phyloP scores from a whole-genome alignment of 2,888 invertebrate genomes.

The Dexiosoma caninum region DNA sequence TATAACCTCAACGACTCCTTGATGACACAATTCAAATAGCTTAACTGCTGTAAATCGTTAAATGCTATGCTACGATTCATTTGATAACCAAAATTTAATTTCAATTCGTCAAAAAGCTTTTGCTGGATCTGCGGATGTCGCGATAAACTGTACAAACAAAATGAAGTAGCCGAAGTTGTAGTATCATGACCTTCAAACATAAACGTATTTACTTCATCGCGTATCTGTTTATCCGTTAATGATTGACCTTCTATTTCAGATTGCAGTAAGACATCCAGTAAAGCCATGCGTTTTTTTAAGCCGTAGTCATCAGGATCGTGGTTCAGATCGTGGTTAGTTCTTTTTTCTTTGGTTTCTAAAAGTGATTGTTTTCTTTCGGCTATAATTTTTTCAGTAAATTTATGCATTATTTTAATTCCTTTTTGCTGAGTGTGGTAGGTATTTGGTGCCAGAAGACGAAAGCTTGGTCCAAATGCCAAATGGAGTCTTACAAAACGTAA shows the following conservation, averaged over 20 bases:
- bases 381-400: conserved; percentile 63
- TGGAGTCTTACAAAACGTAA: conserved; percentile 59
- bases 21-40: conserved; percentile 81
- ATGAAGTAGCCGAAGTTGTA: conserved; percentile 74
- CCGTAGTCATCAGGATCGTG: conserved; percentile 71
- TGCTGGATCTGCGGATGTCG: conserved; percentile 71
- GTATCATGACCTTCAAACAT: conserved; percentile 82
- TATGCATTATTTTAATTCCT: conserved; percentile 58
- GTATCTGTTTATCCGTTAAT: conserved; percentile 80
- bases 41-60: conserved; percentile 69
- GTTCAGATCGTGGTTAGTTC: not conserved
- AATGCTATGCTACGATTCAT: conserved; percentile 65
- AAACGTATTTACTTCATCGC: conserved; percentile 86
- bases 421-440: conserved; percentile 22
- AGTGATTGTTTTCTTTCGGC: conserved; percentile 48
- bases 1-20: conserved; percentile 83
- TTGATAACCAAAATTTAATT: conserved; percentile 68
- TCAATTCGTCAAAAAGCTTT: conserved; percentile 72
- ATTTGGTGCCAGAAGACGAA: conserved; percentile 39
- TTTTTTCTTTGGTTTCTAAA: not conserved
- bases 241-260: conserved; percentile 79
- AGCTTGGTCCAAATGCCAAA: conserved; percentile 2
- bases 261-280: conserved; percentile 83
- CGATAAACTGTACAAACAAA: conserved; percentile 73
- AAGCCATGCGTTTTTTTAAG: conserved; percentile 81